phyloP scores from a whole-genome alignment of 2,113 vertebrate species.

The Pterophyllum scalare region DNA sequence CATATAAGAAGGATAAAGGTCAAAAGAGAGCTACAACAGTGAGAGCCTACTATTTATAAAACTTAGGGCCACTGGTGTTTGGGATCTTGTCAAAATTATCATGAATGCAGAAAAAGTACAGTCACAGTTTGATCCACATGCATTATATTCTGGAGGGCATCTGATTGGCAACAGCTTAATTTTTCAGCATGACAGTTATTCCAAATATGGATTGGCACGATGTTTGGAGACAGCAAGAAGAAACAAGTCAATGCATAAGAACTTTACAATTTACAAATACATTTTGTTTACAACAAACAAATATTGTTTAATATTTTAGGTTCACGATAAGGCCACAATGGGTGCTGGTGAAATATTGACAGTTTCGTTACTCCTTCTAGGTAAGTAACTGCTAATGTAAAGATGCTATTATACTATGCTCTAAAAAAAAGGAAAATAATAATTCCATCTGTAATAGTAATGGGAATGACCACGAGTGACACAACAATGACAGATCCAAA shows the following conservation, averaged over 20 bases:
- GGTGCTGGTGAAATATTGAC: not conserved
- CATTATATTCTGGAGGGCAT: not conserved
- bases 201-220: not conserved
- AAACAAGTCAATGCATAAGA: too few species aligned
- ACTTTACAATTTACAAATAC: too few species aligned
- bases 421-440: too few species aligned
- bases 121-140: too few species aligned
- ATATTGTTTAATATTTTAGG: not conserved
- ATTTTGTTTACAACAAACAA: too few species aligned
- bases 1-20: too few species aligned
- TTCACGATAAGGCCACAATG: not conserved
- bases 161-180: not conserved
- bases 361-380: not conserved
- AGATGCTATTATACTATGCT: too few species aligned
- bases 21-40: too few species aligned
- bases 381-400: not conserved
- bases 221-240: not conserved
- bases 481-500: too few species aligned
- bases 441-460: too few species aligned
- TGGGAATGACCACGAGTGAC: too few species aligned
- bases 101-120: too few species aligned
- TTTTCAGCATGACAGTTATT: not conserved
- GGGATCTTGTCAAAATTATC: not conserved
- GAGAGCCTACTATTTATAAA: not conserved
- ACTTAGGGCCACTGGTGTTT: not conserved